These are phyloP conservation scores for Sebastes minor DNA, from an alignment of 2,797 vertebrate genomes.

Conservation along the genomic window DNA sequence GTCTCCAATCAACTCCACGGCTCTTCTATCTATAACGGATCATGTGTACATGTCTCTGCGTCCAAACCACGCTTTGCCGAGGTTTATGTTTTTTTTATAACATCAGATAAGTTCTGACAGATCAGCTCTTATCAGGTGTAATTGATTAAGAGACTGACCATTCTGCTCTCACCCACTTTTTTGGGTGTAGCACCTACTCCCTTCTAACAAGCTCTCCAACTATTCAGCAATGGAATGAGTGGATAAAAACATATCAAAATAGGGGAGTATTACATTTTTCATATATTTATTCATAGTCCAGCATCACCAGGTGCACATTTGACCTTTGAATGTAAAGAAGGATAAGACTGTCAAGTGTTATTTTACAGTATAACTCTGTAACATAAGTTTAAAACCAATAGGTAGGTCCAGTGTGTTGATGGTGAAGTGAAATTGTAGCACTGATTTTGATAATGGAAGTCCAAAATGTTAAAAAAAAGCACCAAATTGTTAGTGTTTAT, in stretches of 20 bases:
- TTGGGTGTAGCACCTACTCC: conserved; percentile 38
- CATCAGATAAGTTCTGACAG: conserved; percentile 26
- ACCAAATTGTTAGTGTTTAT: conserved; percentile 11
- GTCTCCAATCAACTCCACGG: background rate
- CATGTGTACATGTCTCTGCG: background rate
- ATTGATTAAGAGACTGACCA: conserved; percentile 29
- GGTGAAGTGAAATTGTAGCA: background rate
- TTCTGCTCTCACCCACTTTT: background rate
- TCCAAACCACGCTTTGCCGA: background rate
- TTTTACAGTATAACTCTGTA: background rate
- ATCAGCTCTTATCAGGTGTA: conserved; percentile 48
- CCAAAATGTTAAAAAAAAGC: background rate
- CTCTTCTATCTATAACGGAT: conserved; percentile 35
- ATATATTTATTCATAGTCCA: background rate
- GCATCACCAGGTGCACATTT: conserved; percentile 28
- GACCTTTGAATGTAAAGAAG: conserved; percentile 13
- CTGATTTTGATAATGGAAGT: conserved; percentile 6
- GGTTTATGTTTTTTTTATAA: conserved; percentile 4
- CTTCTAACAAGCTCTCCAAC: conserved; percentile 6
- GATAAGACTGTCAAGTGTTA: background rate
- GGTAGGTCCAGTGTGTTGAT: background rate
- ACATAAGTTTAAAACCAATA: conserved; percentile 12
- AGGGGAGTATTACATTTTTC: conserved; percentile 22
- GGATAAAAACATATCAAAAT: conserved; percentile 18
- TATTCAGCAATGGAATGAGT: conserved; percentile 35